Evolutionary conservation across 1,140 invertebrate genomes (phyloP).

Genomic region (Eufriesea mexicana): DNA sequence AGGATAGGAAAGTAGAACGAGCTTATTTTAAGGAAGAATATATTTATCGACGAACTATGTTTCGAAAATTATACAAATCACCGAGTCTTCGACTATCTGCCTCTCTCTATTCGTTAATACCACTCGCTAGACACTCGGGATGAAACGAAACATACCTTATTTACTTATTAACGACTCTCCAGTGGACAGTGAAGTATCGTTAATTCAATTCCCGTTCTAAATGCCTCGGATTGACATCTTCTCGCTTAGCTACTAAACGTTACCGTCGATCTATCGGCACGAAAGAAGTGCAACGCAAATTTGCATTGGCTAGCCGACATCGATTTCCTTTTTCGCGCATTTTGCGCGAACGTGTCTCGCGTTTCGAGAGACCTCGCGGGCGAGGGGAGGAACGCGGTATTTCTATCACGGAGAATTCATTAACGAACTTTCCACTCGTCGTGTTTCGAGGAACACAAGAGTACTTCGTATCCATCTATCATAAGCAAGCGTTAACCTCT

Average conservation of each 20-base stretch:
- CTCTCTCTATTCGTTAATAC: not conserved
- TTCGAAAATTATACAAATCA: not conserved
- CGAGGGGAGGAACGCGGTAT: not conserved
- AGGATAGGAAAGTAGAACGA: not conserved
- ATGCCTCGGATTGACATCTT: conserved; percentile 1
- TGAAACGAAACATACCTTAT: not conserved
- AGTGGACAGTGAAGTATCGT: not conserved
- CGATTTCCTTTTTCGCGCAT: conserved; percentile 13
- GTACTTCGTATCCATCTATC: conserved; percentile 28
- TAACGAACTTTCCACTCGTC: conserved; percentile 31
- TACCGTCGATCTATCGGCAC: not conserved
- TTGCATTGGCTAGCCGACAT: conserved; percentile 23
- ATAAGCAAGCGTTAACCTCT: conserved; percentile 21
- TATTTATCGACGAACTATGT: not conserved
- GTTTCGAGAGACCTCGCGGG: not conserved
- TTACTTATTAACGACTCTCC: not conserved
- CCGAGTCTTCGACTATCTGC: not conserved
- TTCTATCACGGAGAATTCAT: conserved; percentile 29
- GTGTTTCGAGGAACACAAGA: conserved; percentile 17
- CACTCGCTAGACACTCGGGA: not conserved
- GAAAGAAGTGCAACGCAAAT: conserved; percentile 38
- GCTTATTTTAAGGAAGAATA: not conserved
- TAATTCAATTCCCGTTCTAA: not conserved
- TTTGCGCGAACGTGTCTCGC: not conserved
- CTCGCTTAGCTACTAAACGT: not conserved